phyloP scores from a whole-genome alignment of 2,888 invertebrate species.

The Baronia brevicornis region DNA sequence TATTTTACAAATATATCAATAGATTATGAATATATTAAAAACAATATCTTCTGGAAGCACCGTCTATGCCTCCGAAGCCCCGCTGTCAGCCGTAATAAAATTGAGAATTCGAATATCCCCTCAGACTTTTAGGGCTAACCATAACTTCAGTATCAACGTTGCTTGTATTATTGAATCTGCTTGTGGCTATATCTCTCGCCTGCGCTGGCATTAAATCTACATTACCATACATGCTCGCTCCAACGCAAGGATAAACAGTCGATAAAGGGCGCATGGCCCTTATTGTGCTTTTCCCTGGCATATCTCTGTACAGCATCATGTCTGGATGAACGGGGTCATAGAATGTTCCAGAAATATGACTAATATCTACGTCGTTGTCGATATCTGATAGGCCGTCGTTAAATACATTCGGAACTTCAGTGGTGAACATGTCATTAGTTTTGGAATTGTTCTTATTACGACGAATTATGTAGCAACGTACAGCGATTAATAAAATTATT shows the following conservation, averaged over 20 bases:
- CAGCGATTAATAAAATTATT: conserved; percentile 24
- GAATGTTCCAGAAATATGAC: conserved; percentile 66
- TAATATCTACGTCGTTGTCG: conserved; percentile 60
- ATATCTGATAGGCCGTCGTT: conserved; percentile 59
- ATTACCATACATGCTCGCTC: conserved; percentile 62
- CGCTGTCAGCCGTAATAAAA: conserved; percentile 61
- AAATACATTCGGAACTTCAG: conserved; percentile 63
- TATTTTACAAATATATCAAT: too few relatives aligned
- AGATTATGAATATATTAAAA: conserved; percentile 5
- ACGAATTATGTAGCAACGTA: conserved; percentile 42
- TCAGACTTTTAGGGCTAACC: conserved; percentile 62
- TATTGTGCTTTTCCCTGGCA: conserved; percentile 51
- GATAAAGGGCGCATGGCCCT: conserved; percentile 65
- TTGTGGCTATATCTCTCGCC: conserved; percentile 35
- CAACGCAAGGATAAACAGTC: conserved; percentile 58
- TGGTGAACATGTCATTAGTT: conserved; percentile 62
- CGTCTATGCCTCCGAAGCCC: conserved; percentile 28
- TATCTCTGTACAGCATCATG: conserved; percentile 62
- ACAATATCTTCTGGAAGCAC: conserved; percentile 10
- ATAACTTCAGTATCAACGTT: conserved; percentile 41
- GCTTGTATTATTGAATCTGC: conserved; percentile 39
- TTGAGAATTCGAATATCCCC: conserved; percentile 51
- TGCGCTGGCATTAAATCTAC: conserved; percentile 51
- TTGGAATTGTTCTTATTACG: conserved; percentile 43
- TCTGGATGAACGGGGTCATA: conserved; percentile 65